Base-by-base conservation (phyloP, 2,888 invertebrate genomes). In the Unio pictorum region DNA sequence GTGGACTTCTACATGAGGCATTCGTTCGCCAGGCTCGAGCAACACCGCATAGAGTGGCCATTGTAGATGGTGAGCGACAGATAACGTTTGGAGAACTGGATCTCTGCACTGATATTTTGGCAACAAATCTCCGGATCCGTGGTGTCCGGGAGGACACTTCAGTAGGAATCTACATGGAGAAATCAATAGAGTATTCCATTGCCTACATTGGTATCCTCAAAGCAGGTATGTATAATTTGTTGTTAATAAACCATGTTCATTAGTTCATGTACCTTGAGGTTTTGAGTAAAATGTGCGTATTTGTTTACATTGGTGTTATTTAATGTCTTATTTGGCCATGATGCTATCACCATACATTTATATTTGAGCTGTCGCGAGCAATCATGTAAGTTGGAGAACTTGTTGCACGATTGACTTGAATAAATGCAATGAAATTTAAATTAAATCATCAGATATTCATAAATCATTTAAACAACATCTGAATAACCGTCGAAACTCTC, bases 121-220 rank as follows among this genome's bases (percentile, higher is more conserved):
- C 89, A 5, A 72, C 67, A 60, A 78, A 79, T 64, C 81, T 90
- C 20, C 75, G 74, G 23, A 57, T 71, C 5, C 80, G 72, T 57
- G 89, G 88, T 4, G 88, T 89, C 5, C 69, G 67, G 30, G 82
- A 85, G 7, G 87, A 90, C 68, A 77, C 79, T 1, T 82, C 84
- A 73, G 89, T 90, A 1, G 90, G 87, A 54, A 90, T 91, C 62
- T 91, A 87, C 76, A 86, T 91, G 85, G 86, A 89, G 66, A 88
- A 87, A 75, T 82, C 84, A 63, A 76, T 88, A 17, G 88, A 89
- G 69, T 90, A 86, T 74, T 84, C 85, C 28, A 73, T 90, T 26
- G 70, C 89, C 6, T 91, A 91, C 69, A 88, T 90, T 68, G 88
- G 89, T 20, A 89, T 89, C 26, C 81, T 91, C 17, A 89, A 88